A percentile compares a stretch with the other conserved stretches of the same genome.
Evolutionary conservation across 1,140 invertebrate genomes (phyloP).

Genomic region (Amphibalanus amphitrite): DNA sequence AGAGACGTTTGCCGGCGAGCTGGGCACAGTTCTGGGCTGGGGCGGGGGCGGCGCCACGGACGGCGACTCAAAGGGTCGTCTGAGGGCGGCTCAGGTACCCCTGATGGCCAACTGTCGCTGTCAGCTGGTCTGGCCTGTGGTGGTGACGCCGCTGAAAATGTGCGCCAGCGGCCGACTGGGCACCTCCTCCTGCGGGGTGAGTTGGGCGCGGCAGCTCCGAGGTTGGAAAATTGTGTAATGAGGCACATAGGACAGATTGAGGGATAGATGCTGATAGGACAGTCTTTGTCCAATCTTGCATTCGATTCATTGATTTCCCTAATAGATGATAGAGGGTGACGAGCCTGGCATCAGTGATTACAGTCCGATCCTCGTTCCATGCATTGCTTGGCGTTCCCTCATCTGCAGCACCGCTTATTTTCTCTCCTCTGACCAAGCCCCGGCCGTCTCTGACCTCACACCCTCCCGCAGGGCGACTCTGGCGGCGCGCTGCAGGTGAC

Average conservation of each 20-base stretch:
- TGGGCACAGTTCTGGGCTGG: background rate
- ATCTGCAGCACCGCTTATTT: background rate
- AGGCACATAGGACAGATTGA: no score
- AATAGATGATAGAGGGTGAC: background rate
- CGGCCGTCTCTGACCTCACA: no score
- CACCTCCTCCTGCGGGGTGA: background rate
- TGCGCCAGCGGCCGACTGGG: background rate
- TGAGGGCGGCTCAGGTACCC: background rate
- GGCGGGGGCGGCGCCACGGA: background rate
- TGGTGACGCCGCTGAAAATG: background rate
- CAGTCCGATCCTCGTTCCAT: background rate
- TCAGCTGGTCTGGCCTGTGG: background rate
- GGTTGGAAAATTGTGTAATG: no score
- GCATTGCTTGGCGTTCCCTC: background rate
- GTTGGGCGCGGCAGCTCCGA: background rate
- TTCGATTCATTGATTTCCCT: background rate
- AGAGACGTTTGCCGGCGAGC: background rate
- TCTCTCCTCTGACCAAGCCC: no score
- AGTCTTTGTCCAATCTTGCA: background rate
- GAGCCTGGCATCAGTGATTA: background rate
- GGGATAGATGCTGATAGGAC: background rate
- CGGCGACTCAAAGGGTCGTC: background rate
- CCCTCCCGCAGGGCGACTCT: background rate
- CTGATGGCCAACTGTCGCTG: constrained; percentile 3
- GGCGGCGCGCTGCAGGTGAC: background rate